These are phyloP conservation scores for Chamaedrilus cognettii DNA, from an alignment of 2,888 invertebrate species.

Conservation along the genomic window DNA sequence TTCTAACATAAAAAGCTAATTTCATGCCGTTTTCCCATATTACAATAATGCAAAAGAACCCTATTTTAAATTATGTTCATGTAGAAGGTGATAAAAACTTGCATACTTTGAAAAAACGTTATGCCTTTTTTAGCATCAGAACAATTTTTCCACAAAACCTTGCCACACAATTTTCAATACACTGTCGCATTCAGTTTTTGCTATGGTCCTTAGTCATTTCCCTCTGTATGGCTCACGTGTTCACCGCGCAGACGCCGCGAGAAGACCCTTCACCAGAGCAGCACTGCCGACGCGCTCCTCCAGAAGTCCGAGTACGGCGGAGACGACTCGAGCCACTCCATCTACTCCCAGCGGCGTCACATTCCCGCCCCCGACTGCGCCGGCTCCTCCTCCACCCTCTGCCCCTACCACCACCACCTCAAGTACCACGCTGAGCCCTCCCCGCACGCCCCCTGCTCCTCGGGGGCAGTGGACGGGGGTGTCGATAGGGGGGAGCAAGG, in stretches of 20 bases:
- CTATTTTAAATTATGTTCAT: too few relatives aligned
- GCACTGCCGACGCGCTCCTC: background rate
- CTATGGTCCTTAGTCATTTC: too few relatives aligned
- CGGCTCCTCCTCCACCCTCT: conserved; percentile 8
- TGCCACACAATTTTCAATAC: too few relatives aligned
- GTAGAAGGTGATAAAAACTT: too few relatives aligned
- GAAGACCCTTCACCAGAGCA: background rate
- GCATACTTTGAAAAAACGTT: too few relatives aligned
- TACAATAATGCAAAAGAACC: too few relatives aligned
- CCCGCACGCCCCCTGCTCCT: background rate
- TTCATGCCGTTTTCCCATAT: too few relatives aligned
- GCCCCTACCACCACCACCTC: conserved; percentile 16
- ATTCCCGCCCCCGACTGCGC: background rate
- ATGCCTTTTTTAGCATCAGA: too few relatives aligned
- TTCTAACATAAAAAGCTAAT: too few relatives aligned
- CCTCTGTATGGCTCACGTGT: too few relatives aligned
- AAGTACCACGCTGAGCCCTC: background rate
- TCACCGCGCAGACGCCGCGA: background rate
- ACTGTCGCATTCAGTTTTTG: too few relatives aligned
- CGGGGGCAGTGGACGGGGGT: background rate
- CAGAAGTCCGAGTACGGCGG: conserved; percentile 5
- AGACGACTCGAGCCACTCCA: conserved; percentile 1
- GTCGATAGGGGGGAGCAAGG: background rate
- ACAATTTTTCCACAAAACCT: too few relatives aligned
- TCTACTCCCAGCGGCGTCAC: conserved; percentile 1